These are phyloP conservation scores for Centropus unirufus DNA, from an alignment of 2,113 vertebrate species.

Conservation along the genomic window DNA sequence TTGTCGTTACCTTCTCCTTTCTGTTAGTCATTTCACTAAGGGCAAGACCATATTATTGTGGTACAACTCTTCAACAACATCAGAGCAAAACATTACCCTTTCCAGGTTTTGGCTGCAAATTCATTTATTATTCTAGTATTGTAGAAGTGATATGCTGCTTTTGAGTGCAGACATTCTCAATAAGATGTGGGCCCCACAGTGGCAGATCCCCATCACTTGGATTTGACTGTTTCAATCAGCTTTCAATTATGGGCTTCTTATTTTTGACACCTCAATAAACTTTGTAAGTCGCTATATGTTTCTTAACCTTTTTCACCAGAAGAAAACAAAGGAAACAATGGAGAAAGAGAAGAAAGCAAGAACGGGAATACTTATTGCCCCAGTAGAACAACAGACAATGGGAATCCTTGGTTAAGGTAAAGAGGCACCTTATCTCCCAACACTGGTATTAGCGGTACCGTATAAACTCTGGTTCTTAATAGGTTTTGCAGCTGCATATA, in stretches of 20 bases:
- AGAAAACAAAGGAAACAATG: neutral
- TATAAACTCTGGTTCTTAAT: neutral
- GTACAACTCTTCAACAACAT: neutral
- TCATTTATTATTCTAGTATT: neutral
- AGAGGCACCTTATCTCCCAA: neutral
- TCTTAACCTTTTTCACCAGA: neutral
- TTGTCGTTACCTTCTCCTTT: neutral
- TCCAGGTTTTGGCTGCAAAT: neutral
- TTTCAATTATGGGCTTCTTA: neutral
- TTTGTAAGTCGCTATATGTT: neutral
- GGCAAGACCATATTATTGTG: neutral
- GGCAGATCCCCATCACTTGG: neutral
- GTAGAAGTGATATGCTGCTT: neutral
- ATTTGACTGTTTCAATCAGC: neutral
- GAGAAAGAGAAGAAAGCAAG: neutral
- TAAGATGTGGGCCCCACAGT: neutral
- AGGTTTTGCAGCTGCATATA: neutral
- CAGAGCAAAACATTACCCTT: neutral
- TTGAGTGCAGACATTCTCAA: neutral
- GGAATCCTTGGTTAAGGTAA: neutral
- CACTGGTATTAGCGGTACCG: neutral
- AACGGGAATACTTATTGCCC: neutral
- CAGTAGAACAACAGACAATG: neutral
- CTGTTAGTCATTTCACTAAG: neutral
- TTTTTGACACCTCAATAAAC: neutral